Conservation (phyloP, 2,113 vertebrate genomes). For the Gymnorhina tibicen region DNA sequence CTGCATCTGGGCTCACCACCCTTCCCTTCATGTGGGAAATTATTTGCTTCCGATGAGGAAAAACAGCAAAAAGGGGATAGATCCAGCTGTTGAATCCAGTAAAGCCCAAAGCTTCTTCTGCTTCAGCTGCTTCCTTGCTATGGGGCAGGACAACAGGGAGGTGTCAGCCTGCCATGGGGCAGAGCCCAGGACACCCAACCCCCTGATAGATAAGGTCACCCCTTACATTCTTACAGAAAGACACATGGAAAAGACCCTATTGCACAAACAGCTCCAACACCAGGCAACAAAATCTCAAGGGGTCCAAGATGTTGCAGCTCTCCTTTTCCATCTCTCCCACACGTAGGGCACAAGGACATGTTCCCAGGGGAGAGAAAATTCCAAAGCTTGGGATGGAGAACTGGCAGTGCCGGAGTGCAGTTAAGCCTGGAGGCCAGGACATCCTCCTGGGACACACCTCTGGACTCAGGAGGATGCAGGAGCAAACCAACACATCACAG, state of each 20-base stretch:
- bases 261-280: not conserved
- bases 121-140: not conserved
- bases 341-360: not conserved
- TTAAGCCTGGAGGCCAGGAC: not conserved
- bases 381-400: not conserved
- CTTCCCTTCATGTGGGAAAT: not conserved
- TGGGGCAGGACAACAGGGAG: not conserved
- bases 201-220: not conserved
- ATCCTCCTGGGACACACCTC: not conserved
- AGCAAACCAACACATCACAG: not conserved
- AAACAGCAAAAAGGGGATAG: not conserved
- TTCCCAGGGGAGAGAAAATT: not conserved
- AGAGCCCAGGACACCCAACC: not conserved
- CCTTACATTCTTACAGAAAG: not conserved
- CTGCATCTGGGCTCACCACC: accelerated
- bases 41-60: not conserved
- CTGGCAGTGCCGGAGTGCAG: not conserved
- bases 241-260: not conserved
- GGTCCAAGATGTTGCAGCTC: not conserved
- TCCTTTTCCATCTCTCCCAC: not conserved
- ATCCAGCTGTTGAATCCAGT: not conserved
- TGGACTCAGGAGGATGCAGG: not conserved
- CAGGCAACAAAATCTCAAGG: not conserved
- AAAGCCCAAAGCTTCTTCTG: not conserved
- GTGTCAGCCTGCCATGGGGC: not conserved